phyloP scores from a whole-genome alignment of 2,888 invertebrate species.

The Harmothoe impar region DNA sequence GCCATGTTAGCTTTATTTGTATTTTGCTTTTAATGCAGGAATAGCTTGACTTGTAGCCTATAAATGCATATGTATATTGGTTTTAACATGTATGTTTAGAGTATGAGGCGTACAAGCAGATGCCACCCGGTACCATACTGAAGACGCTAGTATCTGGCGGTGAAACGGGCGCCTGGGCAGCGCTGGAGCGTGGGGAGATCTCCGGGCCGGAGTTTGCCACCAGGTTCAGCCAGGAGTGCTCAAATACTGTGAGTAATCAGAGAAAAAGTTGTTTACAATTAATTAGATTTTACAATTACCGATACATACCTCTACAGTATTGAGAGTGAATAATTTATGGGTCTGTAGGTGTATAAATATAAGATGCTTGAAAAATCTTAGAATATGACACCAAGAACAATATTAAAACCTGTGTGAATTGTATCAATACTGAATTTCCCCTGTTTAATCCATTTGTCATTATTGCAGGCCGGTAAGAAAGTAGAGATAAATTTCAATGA shows the following conservation, averaged over 20 bases:
- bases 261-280: background rate
- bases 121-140: constrained; percentile 78
- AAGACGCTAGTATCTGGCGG: constrained; percentile 77
- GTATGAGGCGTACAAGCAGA: constrained; percentile 76
- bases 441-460: background rate
- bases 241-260: constrained; percentile 77
- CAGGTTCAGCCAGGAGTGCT: constrained; percentile 82
- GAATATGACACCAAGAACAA: background rate
- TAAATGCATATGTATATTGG: too few species aligned
- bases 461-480: constrained; percentile 65
- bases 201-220: constrained; percentile 81
- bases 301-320: too few species aligned
- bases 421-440: too few species aligned
- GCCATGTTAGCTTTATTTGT: too few species aligned
- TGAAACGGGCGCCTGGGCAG: constrained; percentile 77
- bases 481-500: constrained; percentile 62
- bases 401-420: too few species aligned
- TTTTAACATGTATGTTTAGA: constrained; percentile 68
- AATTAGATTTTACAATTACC: too few species aligned
- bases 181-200: constrained; percentile 82
- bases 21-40: too few species aligned
- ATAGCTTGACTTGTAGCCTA: too few species aligned
- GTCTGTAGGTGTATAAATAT: too few species aligned
- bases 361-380: too few species aligned
- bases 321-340: too few species aligned